These are phyloP conservation scores for Artibeus lituratus DNA, from an alignment of 2,797 vertebrate species.

Conservation along the genomic window DNA sequence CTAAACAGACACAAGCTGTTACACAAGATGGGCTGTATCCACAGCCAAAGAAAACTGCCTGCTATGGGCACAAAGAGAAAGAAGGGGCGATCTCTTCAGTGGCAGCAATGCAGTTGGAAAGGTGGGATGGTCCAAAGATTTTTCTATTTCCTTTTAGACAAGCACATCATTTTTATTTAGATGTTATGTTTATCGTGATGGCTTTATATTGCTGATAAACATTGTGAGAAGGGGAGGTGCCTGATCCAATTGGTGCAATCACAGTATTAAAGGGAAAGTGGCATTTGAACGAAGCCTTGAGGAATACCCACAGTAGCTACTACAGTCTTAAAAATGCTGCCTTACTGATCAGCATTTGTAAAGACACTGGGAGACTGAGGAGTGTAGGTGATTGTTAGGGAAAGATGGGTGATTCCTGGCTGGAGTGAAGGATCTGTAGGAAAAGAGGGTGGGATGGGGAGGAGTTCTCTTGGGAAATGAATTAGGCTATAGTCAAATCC, in stretches of 20 bases:
- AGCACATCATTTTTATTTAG: not conserved
- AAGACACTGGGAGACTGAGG: not conserved
- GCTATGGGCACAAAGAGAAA: not conserved
- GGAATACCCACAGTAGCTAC: not conserved
- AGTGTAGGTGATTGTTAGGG: not conserved
- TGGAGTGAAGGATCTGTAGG: not conserved
- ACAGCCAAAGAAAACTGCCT: not conserved
- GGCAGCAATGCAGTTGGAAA: not conserved
- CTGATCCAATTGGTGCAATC: not conserved
- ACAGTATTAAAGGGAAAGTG: not conserved
- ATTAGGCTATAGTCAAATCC: not conserved
- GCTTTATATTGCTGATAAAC: slow-evolving; percentile 12
- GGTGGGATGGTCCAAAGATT: not conserved
- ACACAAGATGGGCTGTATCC: not conserved
- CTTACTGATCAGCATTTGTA: not conserved
- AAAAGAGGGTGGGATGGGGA: not conserved
- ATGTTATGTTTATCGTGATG: not conserved
- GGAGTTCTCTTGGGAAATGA: not conserved
- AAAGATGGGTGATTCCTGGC: not conserved
- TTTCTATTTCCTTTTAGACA: not conserved
- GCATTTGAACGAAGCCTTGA: not conserved
- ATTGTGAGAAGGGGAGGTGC: not conserved
- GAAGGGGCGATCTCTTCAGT: not conserved
- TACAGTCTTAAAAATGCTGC: not conserved
- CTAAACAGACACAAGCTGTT: not conserved